phyloP scores from a whole-genome alignment of 2,888 invertebrate genomes.

The Cephus spinipes region DNA sequence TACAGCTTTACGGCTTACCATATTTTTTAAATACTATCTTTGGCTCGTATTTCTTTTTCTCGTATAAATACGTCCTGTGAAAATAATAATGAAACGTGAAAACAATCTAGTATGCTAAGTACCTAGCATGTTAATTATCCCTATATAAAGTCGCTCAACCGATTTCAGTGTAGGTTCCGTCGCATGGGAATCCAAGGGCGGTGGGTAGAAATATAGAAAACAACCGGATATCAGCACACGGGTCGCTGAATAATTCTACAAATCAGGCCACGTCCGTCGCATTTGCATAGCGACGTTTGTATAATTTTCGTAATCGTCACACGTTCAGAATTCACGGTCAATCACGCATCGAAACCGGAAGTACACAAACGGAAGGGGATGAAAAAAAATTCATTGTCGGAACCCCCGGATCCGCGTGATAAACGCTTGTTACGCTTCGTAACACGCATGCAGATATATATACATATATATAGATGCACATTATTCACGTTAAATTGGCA shows the following conservation, averaged over 20 bases:
- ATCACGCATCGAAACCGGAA: slow-evolving; percentile 3
- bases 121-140: not conserved
- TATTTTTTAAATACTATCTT: not conserved
- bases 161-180: not conserved
- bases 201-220: slow-evolving; percentile 11
- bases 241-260: slow-evolving; percentile 47
- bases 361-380: not conserved
- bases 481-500: not conserved
- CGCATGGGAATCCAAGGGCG: not conserved
- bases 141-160: not conserved
- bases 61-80: not conserved
- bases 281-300: not conserved
- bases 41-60: not conserved
- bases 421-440: not conserved
- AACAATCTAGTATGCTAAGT: not conserved
- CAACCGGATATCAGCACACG: slow-evolving; percentile 44
- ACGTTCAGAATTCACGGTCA: slow-evolving; percentile 8
- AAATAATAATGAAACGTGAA: not conserved
- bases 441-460: not conserved
- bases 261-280: slow-evolving; percentile 25
- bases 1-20: not conserved
- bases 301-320: not conserved
- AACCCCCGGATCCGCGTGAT: not conserved
- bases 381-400: slow-evolving; percentile 1
- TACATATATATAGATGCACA: not conserved